Evolutionary conservation across 1,140 invertebrate genomes (phyloP).

Genomic region (Ceratoteleas bidentatus): DNA sequence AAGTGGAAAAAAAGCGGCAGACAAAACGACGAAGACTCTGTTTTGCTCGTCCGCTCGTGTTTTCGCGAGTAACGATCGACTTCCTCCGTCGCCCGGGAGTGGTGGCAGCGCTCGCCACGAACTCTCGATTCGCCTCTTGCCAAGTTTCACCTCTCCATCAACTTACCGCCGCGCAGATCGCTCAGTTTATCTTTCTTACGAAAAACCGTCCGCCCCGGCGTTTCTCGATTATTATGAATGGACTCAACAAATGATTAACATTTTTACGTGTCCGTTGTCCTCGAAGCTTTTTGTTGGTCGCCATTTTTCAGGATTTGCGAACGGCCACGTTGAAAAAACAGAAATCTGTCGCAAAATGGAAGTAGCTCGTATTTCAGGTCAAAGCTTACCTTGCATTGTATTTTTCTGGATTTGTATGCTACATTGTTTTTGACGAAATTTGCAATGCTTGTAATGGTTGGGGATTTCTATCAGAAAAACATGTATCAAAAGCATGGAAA

Average conservation of each 20-base stretch:
- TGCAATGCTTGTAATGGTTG: too few relatives aligned
- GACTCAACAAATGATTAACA: background rate
- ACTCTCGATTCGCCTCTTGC: conserved; percentile 30
- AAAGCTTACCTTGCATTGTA: background rate
- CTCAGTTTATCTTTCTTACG: conserved; percentile 45
- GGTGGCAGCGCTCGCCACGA: conserved; percentile 68
- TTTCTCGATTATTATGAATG: conserved; percentile 53
- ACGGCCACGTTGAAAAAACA: background rate
- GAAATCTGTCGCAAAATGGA: background rate
- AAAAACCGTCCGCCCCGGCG: conserved; percentile 77
- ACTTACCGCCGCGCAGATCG: conserved; percentile 36
- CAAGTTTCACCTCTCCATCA: conserved; percentile 46
- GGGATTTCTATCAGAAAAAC: too few relatives aligned
- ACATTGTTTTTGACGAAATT: too few relatives aligned
- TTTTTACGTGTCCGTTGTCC: conserved; percentile 3
- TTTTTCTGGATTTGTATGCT: background rate
- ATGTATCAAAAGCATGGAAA: too few relatives aligned
- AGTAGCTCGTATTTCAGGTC: background rate
- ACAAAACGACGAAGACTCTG: conserved; percentile 7
- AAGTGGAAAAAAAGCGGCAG: conserved; percentile 33
- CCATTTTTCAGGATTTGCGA: conserved; percentile 7
- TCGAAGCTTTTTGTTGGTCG: background rate
- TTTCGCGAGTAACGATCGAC: conserved; percentile 78
- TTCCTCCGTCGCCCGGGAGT: conserved; percentile 73
- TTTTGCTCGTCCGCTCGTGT: conserved; percentile 62